These are phyloP conservation scores for Noctilio leporinus DNA, from an alignment of 2,113 vertebrate genomes.

Conservation along the genomic window DNA sequence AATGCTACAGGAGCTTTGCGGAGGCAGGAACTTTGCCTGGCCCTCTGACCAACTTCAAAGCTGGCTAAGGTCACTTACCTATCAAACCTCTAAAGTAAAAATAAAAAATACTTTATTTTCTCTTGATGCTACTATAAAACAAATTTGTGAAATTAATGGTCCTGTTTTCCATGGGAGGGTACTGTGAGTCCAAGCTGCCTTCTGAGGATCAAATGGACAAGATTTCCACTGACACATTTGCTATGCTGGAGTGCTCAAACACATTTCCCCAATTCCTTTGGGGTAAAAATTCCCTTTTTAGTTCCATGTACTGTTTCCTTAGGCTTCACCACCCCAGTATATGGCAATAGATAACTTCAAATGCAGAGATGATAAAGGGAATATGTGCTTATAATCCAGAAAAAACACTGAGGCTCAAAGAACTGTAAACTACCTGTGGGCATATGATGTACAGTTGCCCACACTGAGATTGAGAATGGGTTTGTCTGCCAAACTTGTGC, in stretches of 20 bases:
- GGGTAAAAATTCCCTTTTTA: neutral
- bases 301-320: neutral
- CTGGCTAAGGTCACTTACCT: constrained; percentile 17
- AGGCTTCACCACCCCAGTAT: neutral
- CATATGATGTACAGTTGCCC: neutral
- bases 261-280: neutral
- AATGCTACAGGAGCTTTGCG: neutral
- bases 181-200: neutral
- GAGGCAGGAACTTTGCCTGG: neutral
- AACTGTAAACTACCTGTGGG: neutral
- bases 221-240: neutral
- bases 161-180: neutral
- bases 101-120: neutral
- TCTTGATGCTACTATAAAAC: neutral
- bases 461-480: neutral
- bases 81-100: constrained; percentile 4
- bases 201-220: neutral
- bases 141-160: neutral
- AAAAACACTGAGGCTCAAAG: neutral
- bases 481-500: neutral
- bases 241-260: neutral
- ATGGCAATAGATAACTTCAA: neutral
- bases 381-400: neutral
- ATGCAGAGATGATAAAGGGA: neutral
- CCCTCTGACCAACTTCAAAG: constrained; percentile 32